phyloP scores from a whole-genome alignment of 2,113 vertebrate species.

The Pteropus alecto region DNA sequence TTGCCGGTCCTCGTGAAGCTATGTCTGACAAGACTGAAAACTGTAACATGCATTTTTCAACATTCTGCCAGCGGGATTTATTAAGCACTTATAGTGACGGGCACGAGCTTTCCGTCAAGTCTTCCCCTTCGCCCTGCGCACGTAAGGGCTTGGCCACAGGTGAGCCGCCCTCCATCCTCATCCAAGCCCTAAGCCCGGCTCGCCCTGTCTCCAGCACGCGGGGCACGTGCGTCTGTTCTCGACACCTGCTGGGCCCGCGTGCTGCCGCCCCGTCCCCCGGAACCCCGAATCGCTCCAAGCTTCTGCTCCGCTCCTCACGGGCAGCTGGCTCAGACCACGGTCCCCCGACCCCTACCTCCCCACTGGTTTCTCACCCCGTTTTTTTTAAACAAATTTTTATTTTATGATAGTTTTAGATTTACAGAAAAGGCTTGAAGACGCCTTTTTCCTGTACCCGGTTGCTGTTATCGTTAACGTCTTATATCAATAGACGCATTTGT shows the following conservation, averaged over 20 bases:
- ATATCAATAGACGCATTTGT: accelerated
- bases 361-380: background rate
- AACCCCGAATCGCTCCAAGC: accelerated
- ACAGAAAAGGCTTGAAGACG: background rate
- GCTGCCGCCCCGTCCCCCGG: too few relatives aligned
- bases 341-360: accelerated
- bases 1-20: background rate
- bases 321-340: accelerated
- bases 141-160: too few relatives aligned
- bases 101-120: background rate
- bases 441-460: accelerated
- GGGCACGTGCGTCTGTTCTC: accelerated
- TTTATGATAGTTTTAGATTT: background rate
- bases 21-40: background rate
- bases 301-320: background rate
- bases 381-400: background rate
- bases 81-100: background rate
- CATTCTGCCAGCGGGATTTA: background rate
- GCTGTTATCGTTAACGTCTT: accelerated
- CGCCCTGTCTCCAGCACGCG: too few relatives aligned
- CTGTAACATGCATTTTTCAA: background rate
- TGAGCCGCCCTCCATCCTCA: background rate
- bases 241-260: accelerated
- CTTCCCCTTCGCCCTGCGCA: too few relatives aligned
- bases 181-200: background rate